Conservation (phyloP, 2,888 invertebrate genomes). For the Tortricodes alternella region DNA sequence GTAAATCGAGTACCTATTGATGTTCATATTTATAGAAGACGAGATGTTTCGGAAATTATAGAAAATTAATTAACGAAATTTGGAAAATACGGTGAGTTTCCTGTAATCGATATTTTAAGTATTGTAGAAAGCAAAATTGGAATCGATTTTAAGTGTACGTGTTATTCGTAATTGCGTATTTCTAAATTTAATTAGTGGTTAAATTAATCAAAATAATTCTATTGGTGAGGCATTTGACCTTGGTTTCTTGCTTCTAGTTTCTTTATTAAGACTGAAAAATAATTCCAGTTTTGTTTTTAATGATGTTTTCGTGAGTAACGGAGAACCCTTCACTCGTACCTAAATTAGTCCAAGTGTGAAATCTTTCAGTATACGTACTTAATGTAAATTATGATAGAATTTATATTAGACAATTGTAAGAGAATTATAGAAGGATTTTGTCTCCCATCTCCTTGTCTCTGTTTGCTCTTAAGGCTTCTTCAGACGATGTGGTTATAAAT, state of each 20-base stretch:
- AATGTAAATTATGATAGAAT: constrained; percentile 81
- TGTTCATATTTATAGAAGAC: constrained; percentile 75
- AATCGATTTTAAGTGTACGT: constrained; percentile 69
- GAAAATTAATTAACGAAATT: constrained; percentile 50
- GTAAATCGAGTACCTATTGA: constrained; percentile 78
- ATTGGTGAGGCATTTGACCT: constrained; percentile 47
- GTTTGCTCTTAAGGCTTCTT: constrained; percentile 58
- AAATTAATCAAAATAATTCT: constrained; percentile 62
- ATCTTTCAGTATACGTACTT: constrained; percentile 83
- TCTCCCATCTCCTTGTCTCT: constrained; percentile 58
- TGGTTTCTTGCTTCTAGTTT: constrained; percentile 58
- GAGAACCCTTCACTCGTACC: constrained; percentile 65
- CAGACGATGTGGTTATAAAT: constrained; percentile 47
- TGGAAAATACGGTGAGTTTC: constrained; percentile 77
- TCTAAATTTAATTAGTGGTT: constrained; percentile 71
- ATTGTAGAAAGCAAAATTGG: constrained; percentile 75
- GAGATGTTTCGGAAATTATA: constrained; percentile 55
- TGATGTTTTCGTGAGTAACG: constrained; percentile 56
- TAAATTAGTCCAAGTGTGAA: constrained; percentile 78
- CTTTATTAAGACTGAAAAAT: constrained; percentile 79
- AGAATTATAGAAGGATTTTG: constrained; percentile 78
- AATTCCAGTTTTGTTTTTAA: constrained; percentile 74
- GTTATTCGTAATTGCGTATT: constrained; percentile 68
- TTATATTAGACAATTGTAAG: constrained; percentile 81
- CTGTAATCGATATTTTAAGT: constrained; percentile 76